Conservation (phyloP, 1,140 invertebrate genomes). For the Apocrypta bakeri region DNA sequence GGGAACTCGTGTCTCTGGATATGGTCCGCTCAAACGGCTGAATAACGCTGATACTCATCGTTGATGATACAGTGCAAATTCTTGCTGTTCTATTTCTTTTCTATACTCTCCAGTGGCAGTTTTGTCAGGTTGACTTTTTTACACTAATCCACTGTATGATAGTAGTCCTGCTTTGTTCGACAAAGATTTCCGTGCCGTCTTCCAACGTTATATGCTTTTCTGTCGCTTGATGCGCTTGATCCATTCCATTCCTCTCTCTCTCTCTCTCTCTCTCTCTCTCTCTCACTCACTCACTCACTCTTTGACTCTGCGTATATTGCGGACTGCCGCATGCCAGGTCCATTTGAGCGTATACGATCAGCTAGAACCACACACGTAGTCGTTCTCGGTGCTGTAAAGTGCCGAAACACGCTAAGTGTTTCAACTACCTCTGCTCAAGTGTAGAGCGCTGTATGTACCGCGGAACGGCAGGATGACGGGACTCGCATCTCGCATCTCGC, state of each 20-base stretch:
- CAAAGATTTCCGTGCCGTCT: not conserved
- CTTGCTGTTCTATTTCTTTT: not conserved
- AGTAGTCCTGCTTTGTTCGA: slow-evolving; percentile 33
- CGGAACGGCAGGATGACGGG: not conserved
- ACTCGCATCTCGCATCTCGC: too few relatives aligned
- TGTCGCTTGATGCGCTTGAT: too few relatives aligned
- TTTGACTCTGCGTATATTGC: too few relatives aligned
- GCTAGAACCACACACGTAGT: not conserved
- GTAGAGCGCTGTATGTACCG: not conserved
- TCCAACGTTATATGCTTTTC: too few relatives aligned
- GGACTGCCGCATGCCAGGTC: too few relatives aligned
- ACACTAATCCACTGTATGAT: too few relatives aligned
- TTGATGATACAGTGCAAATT: not conserved
- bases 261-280: not conserved
- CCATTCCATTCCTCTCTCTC: not conserved
- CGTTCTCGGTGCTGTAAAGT: slow-evolving; percentile 16
- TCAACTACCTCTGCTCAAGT: slow-evolving; percentile 21
- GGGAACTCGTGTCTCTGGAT: not conserved
- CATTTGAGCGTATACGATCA: not conserved
- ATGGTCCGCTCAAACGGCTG: not conserved
- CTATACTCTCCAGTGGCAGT: too few relatives aligned
- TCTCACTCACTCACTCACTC: too few relatives aligned
- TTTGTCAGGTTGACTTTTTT: too few relatives aligned
- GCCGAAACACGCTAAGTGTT: slow-evolving; percentile 38
- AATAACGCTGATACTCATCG: not conserved